Evolutionary conservation across 2,113 vertebrate species (phyloP).

Genomic region (Argyrosomus japonicus): DNA sequence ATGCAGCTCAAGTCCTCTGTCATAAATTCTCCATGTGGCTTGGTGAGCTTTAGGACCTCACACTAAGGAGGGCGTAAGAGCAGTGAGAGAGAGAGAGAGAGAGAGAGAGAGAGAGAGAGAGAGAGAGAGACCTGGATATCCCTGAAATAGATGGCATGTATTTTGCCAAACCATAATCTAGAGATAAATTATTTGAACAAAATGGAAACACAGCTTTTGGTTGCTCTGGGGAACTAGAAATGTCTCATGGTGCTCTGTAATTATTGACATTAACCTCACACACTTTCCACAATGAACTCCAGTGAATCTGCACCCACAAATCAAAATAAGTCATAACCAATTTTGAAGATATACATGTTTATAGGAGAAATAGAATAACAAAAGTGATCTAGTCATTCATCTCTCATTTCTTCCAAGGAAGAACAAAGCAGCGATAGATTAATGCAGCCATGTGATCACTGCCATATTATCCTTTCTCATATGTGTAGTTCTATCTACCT

Average conservation of each 20-base stretch:
- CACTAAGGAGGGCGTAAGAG: slow-evolving; percentile 60
- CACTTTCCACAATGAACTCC: slow-evolving; percentile 37
- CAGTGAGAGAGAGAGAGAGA: not conserved
- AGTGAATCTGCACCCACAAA: slow-evolving; percentile 41
- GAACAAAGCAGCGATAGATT: slow-evolving; percentile 10
- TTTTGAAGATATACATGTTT: slow-evolving; percentile 42
- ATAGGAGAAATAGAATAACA: slow-evolving; percentile 34
- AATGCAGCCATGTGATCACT: not conserved
- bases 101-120: not conserved
- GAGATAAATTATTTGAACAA: slow-evolving; percentile 61
- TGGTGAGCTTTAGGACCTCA: slow-evolving; percentile 72
- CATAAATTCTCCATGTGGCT: slow-evolving; percentile 76
- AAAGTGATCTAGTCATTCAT: slow-evolving; percentile 7
- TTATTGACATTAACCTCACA: slow-evolving; percentile 37
- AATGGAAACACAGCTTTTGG: slow-evolving; percentile 53
- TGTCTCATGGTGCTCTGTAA: slow-evolving; percentile 23
- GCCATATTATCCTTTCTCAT: not conserved
- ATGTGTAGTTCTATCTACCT: not conserved
- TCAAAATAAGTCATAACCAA: slow-evolving; percentile 26
- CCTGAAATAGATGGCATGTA: slow-evolving; percentile 41
- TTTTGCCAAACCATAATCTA: slow-evolving; percentile 58
- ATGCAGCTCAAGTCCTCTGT: slow-evolving; percentile 72
- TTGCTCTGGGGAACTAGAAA: slow-evolving; percentile 34
- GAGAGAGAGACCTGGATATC: slow-evolving; percentile 31
- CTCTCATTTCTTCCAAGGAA: slow-evolving; percentile 9